These are phyloP conservation scores for Lithophane leautieri DNA, from an alignment of 2,888 invertebrate species.

Conservation along the genomic window DNA sequence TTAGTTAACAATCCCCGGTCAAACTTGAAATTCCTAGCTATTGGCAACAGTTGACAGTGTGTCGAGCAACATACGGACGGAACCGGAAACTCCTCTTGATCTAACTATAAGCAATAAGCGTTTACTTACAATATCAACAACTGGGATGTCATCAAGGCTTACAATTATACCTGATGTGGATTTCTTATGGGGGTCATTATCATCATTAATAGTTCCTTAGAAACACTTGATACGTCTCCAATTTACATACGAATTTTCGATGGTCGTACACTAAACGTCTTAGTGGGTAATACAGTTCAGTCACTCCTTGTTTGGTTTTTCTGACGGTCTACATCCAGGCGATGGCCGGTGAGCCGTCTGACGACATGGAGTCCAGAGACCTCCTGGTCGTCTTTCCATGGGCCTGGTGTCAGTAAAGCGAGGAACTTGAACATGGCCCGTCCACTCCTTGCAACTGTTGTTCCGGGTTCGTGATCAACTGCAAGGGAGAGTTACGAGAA, in stretches of 20 bases:
- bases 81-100: constrained; percentile 35
- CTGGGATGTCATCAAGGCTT: constrained; percentile 56
- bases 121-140: constrained; percentile 69
- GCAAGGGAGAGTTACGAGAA: constrained; percentile 61
- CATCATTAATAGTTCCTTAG: constrained; percentile 45
- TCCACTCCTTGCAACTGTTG: constrained; percentile 86
- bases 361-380: constrained; percentile 85
- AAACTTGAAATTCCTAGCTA: background rate
- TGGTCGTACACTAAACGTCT: constrained; percentile 58
- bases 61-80: constrained; percentile 34
- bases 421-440: constrained; percentile 87
- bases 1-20: background rate
- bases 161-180: constrained; percentile 42
- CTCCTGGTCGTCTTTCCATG: constrained; percentile 76
- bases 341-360: constrained; percentile 84
- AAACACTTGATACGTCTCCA: constrained; percentile 54
- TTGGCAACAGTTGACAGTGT: background rate
- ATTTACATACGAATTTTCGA: constrained; percentile 61
- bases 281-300: constrained; percentile 54
- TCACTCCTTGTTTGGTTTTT: constrained; percentile 41
- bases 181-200: constrained; percentile 46
- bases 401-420: constrained; percentile 88
- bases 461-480: constrained; percentile 83
- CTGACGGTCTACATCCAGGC: constrained; percentile 84
- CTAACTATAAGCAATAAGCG: constrained; percentile 67